phyloP scores from a whole-genome alignment of 2,113 vertebrate genomes.

The Psilopsiagon aurifrons region DNA sequence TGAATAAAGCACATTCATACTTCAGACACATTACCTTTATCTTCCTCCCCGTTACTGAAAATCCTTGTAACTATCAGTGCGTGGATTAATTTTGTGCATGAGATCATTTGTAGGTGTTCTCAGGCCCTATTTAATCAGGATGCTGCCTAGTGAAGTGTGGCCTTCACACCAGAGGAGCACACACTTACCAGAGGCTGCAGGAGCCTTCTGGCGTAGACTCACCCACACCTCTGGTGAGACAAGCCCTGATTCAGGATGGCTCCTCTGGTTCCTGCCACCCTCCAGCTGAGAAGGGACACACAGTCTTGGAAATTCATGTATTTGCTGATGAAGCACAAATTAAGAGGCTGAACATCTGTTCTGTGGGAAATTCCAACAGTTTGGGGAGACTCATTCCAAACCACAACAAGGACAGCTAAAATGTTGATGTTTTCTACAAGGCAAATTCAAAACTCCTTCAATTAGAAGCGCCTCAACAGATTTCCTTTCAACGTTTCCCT shows the following conservation, averaged over 20 bases:
- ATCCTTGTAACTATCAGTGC: not conserved
- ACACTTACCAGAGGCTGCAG: not conserved
- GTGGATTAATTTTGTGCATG: not conserved
- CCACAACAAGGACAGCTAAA: conserved; percentile 19
- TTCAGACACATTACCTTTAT: not conserved
- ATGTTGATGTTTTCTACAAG: conserved; percentile 31
- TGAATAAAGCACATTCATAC: no score
- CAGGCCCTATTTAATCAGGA: not conserved
- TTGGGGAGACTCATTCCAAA: not conserved
- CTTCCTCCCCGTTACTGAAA: not conserved
- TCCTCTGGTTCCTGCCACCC: not conserved
- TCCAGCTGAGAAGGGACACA: not conserved
- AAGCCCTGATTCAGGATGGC: not conserved
- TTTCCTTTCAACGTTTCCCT: conserved; percentile 25
- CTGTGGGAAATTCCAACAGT: conserved; percentile 37
- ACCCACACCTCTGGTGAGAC: not conserved
- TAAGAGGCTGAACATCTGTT: conserved; percentile 46
- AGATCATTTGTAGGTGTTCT: not conserved
- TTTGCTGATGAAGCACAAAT: conserved; percentile 35
- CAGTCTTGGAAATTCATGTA: not conserved
- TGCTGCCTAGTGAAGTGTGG: not conserved
- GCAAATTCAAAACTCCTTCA: conserved; percentile 38
- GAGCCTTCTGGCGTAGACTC: not conserved
- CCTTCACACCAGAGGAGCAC: not conserved
- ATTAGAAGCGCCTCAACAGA: conserved; percentile 13